Evolutionary conservation across 2,113 vertebrate species (phyloP).

Genomic region (Ardeotis arabs): DNA sequence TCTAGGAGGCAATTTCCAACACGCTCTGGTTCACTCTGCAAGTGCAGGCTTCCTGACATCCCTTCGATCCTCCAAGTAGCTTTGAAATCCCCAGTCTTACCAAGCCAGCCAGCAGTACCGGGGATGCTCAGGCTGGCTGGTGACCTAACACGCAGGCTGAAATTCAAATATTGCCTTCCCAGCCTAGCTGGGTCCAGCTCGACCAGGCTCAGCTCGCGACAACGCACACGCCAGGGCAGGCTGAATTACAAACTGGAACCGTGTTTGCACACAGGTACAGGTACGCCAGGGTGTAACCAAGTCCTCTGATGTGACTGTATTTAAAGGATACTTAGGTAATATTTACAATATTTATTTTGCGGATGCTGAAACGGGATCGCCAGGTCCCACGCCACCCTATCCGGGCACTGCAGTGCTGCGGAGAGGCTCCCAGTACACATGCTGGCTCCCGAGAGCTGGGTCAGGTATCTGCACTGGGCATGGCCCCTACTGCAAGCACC

Average conservation of each 20-base stretch:
- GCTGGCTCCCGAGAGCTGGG: not conserved
- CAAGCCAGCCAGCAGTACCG: rapidly evolving
- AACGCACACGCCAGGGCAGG: not conserved
- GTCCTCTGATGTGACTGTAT: not conserved
- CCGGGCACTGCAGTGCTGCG: rapidly evolving
- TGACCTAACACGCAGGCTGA: rapidly evolving
- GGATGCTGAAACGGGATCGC: not conserved
- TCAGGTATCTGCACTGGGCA: not conserved
- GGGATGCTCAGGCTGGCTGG: not conserved
- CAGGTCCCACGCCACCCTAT: not conserved
- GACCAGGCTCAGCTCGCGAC: not conserved
- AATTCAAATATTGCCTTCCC: not conserved
- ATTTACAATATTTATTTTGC: not conserved
- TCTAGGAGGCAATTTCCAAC: not conserved
- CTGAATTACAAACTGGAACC: not conserved
- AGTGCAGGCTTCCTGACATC: not conserved
- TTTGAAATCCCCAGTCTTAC: not conserved
- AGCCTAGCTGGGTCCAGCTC: not conserved
- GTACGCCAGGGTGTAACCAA: not conserved
- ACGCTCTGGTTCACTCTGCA: rapidly evolving
- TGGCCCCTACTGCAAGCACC: not conserved
- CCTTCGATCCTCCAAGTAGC: not conserved
- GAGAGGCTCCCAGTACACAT: not conserved
- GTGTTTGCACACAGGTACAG: not conserved
- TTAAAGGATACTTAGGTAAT: not conserved